Evolutionary conservation across 2,888 invertebrate species (phyloP).

Genomic region (Selenia dentaria): DNA sequence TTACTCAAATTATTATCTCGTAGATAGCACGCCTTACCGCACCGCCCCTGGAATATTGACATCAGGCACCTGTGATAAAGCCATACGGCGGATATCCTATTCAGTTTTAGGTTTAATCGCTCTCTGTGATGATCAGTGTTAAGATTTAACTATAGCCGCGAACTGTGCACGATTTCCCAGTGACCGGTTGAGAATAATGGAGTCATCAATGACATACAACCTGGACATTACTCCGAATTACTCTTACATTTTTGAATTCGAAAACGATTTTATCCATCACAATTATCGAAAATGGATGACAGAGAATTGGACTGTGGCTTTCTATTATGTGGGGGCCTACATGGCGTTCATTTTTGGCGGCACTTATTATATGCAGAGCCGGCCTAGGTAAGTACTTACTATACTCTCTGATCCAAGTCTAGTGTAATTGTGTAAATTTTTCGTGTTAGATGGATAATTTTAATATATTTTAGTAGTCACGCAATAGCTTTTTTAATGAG

Average conservation of each 20-base stretch:
- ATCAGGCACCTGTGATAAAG: conserved; percentile 78
- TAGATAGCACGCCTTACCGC: conserved; percentile 60
- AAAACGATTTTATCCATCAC: conserved; percentile 96
- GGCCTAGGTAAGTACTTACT: conserved; percentile 87
- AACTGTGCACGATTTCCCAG: conserved; percentile 49
- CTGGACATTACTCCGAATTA: conserved; percentile 91
- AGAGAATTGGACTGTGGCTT: conserved; percentile 97
- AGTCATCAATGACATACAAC: conserved; percentile 77
- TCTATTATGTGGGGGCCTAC: conserved; percentile 95
- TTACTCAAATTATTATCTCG: conserved; percentile 58
- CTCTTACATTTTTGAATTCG: conserved; percentile 97
- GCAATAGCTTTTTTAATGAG: too few relatives aligned
- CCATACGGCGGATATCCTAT: conserved; percentile 61
- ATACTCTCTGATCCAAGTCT: too few relatives aligned
- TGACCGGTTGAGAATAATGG: conserved; percentile 56
- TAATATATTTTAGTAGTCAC: too few relatives aligned
- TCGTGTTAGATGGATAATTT: too few relatives aligned
- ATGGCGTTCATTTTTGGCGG: conserved; percentile 97
- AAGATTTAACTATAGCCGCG: conserved; percentile 42
- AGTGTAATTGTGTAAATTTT: too few relatives aligned
- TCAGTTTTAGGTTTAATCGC: conserved; percentile 72
- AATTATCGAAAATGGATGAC: conserved; percentile 97
- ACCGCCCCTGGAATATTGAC: conserved; percentile 58
- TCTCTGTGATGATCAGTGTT: conserved; percentile 75
- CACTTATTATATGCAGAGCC: conserved; percentile 96